A percentile compares a stretch with the other conserved stretches of the same genome.
phyloP scores from a whole-genome alignment of 2,888 invertebrate genomes.

The Tetragonula carbonaria region DNA sequence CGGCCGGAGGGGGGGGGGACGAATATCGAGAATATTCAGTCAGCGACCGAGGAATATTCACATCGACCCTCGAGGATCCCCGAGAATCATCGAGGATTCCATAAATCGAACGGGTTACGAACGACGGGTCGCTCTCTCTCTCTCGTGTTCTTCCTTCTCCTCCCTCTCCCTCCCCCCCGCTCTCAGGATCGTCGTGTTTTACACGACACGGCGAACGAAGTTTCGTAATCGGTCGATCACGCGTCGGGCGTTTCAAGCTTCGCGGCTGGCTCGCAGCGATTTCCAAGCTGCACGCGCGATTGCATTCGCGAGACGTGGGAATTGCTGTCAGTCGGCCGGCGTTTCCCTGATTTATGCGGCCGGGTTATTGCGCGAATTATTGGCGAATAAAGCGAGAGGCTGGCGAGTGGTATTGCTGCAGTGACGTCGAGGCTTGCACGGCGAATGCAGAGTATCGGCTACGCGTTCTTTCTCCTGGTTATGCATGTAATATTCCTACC shows the following conservation, averaged over 20 bases:
- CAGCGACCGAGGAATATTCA: constrained; percentile 25
- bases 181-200: constrained; percentile 20
- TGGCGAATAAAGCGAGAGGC: neutral
- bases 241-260: neutral
- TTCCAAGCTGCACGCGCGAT: neutral
- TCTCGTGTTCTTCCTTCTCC: constrained; percentile 10
- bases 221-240: constrained; percentile 13
- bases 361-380: constrained; percentile 12
- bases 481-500: neutral
- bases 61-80: constrained; percentile 17
- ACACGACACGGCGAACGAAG: constrained; percentile 17
- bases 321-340: neutral
- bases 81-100: neutral
- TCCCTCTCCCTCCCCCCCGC: neutral
- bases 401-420: neutral
- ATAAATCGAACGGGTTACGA: constrained; percentile 28
- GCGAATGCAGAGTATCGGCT: neutral
- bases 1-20: neutral
- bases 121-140: neutral
- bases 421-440: neutral
- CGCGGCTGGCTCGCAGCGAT: neutral
- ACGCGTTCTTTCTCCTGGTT: neutral
- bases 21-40: constrained; percentile 15
- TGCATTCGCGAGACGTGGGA: neutral
- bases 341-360: constrained; percentile 2